These are phyloP conservation scores for Pseudocheirus occidentalis DNA, from an alignment of 2,797 vertebrate genomes.

Conservation along the genomic window DNA sequence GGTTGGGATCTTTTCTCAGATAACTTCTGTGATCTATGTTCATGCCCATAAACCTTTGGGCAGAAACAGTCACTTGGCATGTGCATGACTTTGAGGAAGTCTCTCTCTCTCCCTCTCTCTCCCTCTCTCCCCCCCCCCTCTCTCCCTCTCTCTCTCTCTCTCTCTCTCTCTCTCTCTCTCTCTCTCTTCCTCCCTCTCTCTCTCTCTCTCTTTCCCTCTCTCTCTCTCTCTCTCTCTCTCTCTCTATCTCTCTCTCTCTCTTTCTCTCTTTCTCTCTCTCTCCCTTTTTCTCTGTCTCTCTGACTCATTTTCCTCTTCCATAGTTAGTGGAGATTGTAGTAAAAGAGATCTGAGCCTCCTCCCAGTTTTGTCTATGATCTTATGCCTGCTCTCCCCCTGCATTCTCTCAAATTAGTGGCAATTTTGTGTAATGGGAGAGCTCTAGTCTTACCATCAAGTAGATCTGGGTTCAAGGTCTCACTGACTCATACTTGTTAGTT, in stretches of 20 bases:
- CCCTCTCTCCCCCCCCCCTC: background rate
- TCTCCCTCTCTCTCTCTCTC: background rate
- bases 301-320: background rate
- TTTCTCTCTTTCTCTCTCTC: background rate
- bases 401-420: background rate
- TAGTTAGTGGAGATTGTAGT: background rate
- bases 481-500: background rate
- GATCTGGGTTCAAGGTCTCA: background rate
- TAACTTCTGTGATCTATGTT: background rate
- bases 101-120: background rate
- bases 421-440: background rate
- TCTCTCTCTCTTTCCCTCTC: background rate
- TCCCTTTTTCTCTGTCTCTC: background rate
- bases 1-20: background rate
- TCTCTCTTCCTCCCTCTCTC: background rate
- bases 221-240: background rate
- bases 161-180: background rate
- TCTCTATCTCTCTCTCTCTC: too few relatives aligned
- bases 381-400: rapidly evolving
- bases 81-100: background rate
- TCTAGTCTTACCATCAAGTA: background rate
- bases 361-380: conserved; percentile 5
- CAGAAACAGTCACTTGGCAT: background rate
- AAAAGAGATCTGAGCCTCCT: background rate
- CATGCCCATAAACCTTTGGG: background rate